These are phyloP conservation scores for Anabacerthia variegaticeps DNA, from an alignment of 2,797 vertebrate species.

Conservation along the genomic window DNA sequence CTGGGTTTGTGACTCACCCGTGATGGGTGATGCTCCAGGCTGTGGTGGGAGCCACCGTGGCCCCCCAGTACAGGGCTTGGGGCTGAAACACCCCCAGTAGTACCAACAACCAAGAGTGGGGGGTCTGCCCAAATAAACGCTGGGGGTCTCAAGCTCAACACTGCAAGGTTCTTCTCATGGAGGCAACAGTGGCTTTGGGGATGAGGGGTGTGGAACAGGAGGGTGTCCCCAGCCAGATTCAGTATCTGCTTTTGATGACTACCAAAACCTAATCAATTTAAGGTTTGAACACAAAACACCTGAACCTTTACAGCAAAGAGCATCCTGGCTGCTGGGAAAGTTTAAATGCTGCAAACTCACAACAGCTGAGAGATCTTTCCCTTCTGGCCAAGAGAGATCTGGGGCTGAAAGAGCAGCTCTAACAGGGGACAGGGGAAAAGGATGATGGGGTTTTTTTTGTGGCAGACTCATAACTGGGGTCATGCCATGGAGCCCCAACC, in stretches of 20 bases:
- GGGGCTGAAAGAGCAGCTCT: background rate
- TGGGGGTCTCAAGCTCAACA: background rate
- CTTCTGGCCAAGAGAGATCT: background rate
- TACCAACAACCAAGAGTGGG: background rate
- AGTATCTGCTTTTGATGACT: background rate
- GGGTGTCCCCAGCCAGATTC: background rate
- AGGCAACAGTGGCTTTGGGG: background rate
- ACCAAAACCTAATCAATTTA: background rate
- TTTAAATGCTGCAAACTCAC: background rate
- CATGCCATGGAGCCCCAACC: fast-evolving
- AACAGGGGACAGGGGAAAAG: background rate
- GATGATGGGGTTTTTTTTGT: background rate
- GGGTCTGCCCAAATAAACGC: background rate
- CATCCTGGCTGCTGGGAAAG: background rate
- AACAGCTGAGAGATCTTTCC: background rate
- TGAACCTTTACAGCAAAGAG: background rate
- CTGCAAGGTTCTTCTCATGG: background rate
- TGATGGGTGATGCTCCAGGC: background rate
- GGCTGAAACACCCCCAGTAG: background rate
- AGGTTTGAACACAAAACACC: background rate
- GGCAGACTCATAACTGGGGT: background rate
- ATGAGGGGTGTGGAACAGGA: fast-evolving
- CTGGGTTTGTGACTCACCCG: background rate
- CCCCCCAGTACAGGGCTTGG: background rate
- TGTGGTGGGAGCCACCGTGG: fast-evolving